Base-by-base conservation (phyloP, 2,113 vertebrate genomes). In the Lates calcarifer region DNA sequence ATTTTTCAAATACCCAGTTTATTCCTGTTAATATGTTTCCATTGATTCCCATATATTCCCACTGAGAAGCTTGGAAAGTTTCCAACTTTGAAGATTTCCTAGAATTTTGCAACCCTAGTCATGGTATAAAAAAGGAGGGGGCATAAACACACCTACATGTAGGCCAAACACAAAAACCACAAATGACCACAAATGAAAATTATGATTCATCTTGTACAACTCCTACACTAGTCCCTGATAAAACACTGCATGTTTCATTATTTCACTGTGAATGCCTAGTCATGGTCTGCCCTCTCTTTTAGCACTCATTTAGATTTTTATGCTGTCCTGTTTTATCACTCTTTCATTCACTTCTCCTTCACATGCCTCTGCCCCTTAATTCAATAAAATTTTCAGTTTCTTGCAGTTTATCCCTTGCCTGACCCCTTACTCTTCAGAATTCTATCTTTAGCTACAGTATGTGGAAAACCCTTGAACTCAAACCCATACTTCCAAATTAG, bases 271-370 rank as follows among this genome's bases (percentile, higher is more conserved):
- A 33, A 35, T 10, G 17, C 35, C 37, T 22, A 6, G 39, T 75
- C 51, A 22, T 31, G 51, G 28, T 51, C 26, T 39, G n/a, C 45
- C 20, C 11, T 43, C 51, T 55, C 7, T 14, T 37, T 55, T 51
- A 28, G n/a, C n/a, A n/a, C 20, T n/a, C 56, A 20, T 37, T 68
- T 43, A 18, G 43, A 45, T 45, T 45, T 63, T 22, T 6, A 26
- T 22, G 39, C 33, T 68, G 4, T 51, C 39, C 29, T 72, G 43
- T 37, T 69, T 69, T 29, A 65, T 37, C 55, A 31, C n/a, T 60
- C 77, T 62, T 26, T 58, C 47, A 29, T 51, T 45, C 55, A 63
- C 22, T 29, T 73, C 47, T 74, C 61, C 33, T 35, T 63, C 49
- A 71, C 37, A 63, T 9, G 1, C 64, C 43, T 60, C 29, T n/a